Evolutionary conservation across 1,140 invertebrate genomes (phyloP), one percentile per base, ranked within the genome.

Genomic region (Neoseiulus cucumeris): DNA sequence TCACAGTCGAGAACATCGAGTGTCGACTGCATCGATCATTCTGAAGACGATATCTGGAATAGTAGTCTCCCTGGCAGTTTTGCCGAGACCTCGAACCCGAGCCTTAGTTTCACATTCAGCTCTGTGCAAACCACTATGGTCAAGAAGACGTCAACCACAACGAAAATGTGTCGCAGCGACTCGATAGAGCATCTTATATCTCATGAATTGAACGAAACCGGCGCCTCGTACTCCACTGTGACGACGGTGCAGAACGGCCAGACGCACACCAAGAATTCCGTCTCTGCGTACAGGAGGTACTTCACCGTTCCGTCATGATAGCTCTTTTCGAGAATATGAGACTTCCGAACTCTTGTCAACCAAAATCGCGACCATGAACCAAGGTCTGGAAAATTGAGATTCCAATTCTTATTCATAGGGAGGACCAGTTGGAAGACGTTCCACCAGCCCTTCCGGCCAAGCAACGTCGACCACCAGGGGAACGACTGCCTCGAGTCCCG

Each of bases 401-500:
- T 6, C 14, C 28, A 20, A 59, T 14, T 59, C 4, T 59, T 25
- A 5, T 25, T 47, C 45, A 7, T 20, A 59, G 51, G 51, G 22
- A 25, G 22, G 51, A 59, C 51, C 51, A 59, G 22, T 59, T 59
- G 22, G 51, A 59, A 44, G 68, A 68, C 25, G 59, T 68, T 1
- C 84, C 84, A 18, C 85, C 85, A 1, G 83, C 84, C 1, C 75
- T 86, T 68, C 85, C 85, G 28, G 79, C 77, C 22, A 83, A 86
- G 51, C 70, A 74, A 80, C 25, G 51, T 6, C 79, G 77, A 33
- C 71, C 75, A 18, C 72, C 75, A 66, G 78, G 77, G 72, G 80
- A 82, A 68, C 51, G 51, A 9, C 22, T 59, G 14, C 51, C 51
- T 6, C 73, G 84, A 44, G 78, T 82, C 64, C 79, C 81, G n/a